Evolutionary conservation across 2,888 invertebrate species (phyloP).

Genomic region (Coleophora deauratella): DNA sequence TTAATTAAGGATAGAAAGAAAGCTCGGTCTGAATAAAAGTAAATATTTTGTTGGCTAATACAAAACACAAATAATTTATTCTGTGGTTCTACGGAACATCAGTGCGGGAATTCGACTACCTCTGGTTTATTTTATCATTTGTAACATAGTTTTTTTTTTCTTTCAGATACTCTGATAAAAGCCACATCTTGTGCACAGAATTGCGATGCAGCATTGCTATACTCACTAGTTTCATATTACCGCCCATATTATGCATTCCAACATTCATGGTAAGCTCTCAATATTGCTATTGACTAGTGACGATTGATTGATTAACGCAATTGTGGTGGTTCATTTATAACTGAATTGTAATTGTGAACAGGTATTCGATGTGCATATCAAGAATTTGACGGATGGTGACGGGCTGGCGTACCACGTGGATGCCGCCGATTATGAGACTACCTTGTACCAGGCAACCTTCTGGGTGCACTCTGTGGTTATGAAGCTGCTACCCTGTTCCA

Average conservation of each 20-base stretch:
- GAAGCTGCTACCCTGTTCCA: constrained; percentile 85
- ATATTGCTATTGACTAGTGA: neutral
- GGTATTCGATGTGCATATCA: constrained; percentile 67
- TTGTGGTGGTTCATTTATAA: constrained; percentile 4
- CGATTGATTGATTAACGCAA: constrained; percentile 1
- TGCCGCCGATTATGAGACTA: constrained; percentile 73
- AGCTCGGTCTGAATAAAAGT: no score
- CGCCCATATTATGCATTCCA: constrained; percentile 87
- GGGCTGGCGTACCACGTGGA: constrained; percentile 55
- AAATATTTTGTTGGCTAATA: no score
- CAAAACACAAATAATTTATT: no score
- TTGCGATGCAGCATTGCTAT: constrained; percentile 86
- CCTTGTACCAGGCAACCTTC: constrained; percentile 81
- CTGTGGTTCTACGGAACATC: no score
- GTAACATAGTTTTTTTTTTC: no score
- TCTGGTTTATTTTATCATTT: no score
- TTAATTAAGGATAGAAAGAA: no score
- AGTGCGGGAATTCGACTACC: no score
- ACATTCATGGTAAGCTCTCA: constrained; percentile 78
- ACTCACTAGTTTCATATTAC: constrained; percentile 81
- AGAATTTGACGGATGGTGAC: constrained; percentile 55
- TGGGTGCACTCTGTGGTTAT: constrained; percentile 88
- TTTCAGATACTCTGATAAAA: constrained; percentile 85
- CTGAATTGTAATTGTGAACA: constrained; percentile 15
- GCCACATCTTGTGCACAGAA: constrained; percentile 83